Conservation (phyloP, 2,888 invertebrate species). For the Callinectes sapidus region DNA sequence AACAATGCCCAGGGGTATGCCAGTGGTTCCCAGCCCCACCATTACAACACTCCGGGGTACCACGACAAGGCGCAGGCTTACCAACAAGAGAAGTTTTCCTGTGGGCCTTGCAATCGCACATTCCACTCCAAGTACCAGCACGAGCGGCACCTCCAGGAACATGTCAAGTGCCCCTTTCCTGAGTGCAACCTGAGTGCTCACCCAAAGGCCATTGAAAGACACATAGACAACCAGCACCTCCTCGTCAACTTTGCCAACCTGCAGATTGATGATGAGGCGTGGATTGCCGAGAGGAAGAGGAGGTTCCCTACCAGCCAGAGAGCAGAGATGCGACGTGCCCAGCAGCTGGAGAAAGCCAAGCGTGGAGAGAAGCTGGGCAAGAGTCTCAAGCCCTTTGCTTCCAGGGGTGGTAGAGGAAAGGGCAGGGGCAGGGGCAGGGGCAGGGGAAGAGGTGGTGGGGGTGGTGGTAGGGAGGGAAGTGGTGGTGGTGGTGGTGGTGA, state of each 20-base stretch:
- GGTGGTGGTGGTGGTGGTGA: background rate
- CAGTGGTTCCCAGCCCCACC: constrained; percentile 27
- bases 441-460: background rate
- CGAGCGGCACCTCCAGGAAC: constrained; percentile 75
- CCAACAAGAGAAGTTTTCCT: constrained; percentile 69
- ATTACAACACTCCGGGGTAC: background rate
- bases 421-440: background rate
- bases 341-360: constrained; percentile 62
- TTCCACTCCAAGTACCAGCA: constrained; percentile 75
- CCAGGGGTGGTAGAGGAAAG: background rate
- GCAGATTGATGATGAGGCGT: constrained; percentile 66
- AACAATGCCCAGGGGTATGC: background rate
- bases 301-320: constrained; percentile 61
- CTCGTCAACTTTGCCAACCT: constrained; percentile 68
- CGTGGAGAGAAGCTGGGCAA: constrained; percentile 58
- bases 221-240: constrained; percentile 76
- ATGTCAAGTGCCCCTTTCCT: constrained; percentile 75
- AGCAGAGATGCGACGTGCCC: constrained; percentile 62
- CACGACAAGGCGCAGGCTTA: background rate
- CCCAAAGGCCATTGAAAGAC: constrained; percentile 76
- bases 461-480: too few relatives aligned
- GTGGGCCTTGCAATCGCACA: constrained; percentile 77
- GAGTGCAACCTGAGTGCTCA: constrained; percentile 76
- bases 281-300: constrained; percentile 68
- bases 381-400: constrained; percentile 51